A percentile compares a stretch with the other conserved stretches of the same genome.
phyloP scores from a whole-genome alignment of 2,113 vertebrate genomes.

The Electrona antarctica region DNA sequence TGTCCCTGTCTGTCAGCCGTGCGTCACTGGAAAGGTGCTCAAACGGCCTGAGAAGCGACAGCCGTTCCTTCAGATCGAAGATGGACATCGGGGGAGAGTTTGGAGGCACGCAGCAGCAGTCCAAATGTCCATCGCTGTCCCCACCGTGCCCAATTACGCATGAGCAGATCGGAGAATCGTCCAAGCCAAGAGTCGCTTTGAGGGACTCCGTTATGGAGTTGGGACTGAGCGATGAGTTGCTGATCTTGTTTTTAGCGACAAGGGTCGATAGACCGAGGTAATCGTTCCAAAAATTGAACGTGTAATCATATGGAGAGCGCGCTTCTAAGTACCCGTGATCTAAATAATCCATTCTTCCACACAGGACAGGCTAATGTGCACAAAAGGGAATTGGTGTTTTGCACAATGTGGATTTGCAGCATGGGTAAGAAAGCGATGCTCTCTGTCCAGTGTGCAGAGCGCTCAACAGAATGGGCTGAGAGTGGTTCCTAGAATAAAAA shows the following conservation, averaged over 20 bases:
- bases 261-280: slow-evolving; percentile 82
- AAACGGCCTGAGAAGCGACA: slow-evolving; percentile 77
- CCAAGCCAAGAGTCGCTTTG: slow-evolving; percentile 81
- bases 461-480: slow-evolving; percentile 51
- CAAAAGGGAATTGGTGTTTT: slow-evolving; percentile 9
- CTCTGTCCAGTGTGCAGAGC: slow-evolving; percentile 43
- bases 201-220: slow-evolving; percentile 83
- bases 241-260: slow-evolving; percentile 73
- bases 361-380: slow-evolving; percentile 31
- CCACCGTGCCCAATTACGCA: slow-evolving; percentile 68
- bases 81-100: slow-evolving; percentile 74
- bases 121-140: slow-evolving; percentile 63
- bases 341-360: slow-evolving; percentile 75
- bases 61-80: slow-evolving; percentile 78
- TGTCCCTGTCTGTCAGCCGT: slow-evolving; percentile 63
- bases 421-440: slow-evolving; percentile 27
- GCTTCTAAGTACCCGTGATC: slow-evolving; percentile 78
- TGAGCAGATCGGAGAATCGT: slow-evolving; percentile 73
- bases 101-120: slow-evolving; percentile 71
- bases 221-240: slow-evolving; percentile 60
- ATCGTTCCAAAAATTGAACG: slow-evolving; percentile 86
- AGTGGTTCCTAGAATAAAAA: slow-evolving; percentile 57
- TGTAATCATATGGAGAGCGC: slow-evolving; percentile 80
- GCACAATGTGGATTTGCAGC: slow-evolving; percentile 43
- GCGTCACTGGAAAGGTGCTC: slow-evolving; percentile 59